A percentile compares a stretch with the other conserved stretches of the same genome.
Evolutionary conservation across 2,888 invertebrate species (phyloP).

Genomic region (Petrophora chlorosata): DNA sequence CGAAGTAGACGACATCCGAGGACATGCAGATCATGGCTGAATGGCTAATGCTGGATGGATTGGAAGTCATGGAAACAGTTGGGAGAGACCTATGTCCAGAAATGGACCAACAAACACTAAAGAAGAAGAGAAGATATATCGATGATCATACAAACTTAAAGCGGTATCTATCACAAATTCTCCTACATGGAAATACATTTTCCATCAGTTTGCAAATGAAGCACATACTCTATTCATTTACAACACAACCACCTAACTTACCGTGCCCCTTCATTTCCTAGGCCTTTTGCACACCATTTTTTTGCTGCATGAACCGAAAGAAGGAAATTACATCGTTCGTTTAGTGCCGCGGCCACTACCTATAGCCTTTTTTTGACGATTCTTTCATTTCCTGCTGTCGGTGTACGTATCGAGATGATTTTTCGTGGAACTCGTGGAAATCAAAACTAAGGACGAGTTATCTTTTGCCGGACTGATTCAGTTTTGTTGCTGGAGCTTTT

Average conservation of each 20-base stretch:
- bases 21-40: too few relatives aligned
- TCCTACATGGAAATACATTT: too few relatives aligned
- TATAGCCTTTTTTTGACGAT: conserved; percentile 19
- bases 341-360: conserved; percentile 17
- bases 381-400: conserved; percentile 20
- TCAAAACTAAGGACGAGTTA: conserved; percentile 7
- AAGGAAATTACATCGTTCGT: conserved; percentile 19
- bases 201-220: background rate
- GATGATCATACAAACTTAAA: too few relatives aligned
- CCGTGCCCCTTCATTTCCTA: background rate
- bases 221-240: background rate
- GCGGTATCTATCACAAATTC: too few relatives aligned
- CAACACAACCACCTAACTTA: background rate
- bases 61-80: too few relatives aligned
- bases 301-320: conserved; percentile 7
- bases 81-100: too few relatives aligned
- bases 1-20: too few relatives aligned
- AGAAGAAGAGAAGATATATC: too few relatives aligned
- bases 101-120: too few relatives aligned
- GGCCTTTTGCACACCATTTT: conserved; percentile 6
- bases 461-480: too few relatives aligned
- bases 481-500: too few relatives aligned
- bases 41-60: too few relatives aligned
- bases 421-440: conserved; percentile 7
- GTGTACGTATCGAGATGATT: conserved; percentile 9